Evolutionary conservation across 2,113 vertebrate species (phyloP).

Genomic region (Neopipo cinnamomea): DNA sequence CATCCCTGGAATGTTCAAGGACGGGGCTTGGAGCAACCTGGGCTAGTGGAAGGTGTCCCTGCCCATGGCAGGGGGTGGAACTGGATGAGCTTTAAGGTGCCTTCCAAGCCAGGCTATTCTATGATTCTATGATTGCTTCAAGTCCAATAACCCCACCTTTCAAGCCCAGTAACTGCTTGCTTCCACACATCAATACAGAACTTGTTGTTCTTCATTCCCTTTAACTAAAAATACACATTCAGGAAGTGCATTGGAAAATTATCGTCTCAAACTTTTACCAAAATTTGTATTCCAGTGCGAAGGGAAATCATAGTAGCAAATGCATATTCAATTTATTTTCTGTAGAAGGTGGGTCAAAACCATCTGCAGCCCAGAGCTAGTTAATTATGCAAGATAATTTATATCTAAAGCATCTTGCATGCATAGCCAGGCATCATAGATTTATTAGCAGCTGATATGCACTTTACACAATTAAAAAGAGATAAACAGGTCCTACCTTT

Average conservation of each 20-base stretch:
- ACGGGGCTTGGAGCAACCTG: not conserved
- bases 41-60: not conserved
- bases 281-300: not conserved
- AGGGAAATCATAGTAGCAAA: not conserved
- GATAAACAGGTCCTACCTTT: constrained; percentile 41
- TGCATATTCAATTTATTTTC: not conserved
- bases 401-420: not conserved
- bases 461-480: constrained; percentile 39
- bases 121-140: not conserved
- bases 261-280: not conserved
- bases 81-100: rapidly evolving
- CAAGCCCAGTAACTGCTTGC: not conserved
- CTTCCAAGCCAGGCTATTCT: not conserved
- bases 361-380: not conserved
- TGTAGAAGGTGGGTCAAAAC: not conserved
- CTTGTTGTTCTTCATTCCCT: not conserved
- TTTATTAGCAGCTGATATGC: constrained; percentile 13
- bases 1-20: not conserved
- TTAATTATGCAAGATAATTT: constrained; percentile 32
- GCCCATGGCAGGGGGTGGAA: not conserved
- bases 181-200: not conserved
- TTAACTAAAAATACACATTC: not conserved
- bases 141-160: rapidly evolving
- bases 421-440: not conserved
- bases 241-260: not conserved